Base-by-base conservation (phyloP, 1,140 invertebrate genomes). In the Frieseomelitta varia region DNA sequence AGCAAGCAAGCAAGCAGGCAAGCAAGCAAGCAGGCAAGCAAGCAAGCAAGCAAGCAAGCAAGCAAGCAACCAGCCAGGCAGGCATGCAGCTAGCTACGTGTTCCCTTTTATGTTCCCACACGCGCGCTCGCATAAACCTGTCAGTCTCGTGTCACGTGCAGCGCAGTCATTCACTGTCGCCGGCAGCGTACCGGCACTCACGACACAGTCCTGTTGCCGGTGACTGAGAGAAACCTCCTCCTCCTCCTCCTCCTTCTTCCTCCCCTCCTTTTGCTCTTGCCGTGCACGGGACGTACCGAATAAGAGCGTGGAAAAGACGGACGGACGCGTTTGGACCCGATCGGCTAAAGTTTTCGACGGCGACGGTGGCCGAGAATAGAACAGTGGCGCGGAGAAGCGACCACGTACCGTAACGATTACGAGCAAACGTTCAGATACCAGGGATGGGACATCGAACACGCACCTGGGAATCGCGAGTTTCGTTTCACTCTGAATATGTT, bases 31-130 rank as follows among this genome's bases (percentile, higher is more conserved):
- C 72, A 53, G 53, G 84, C 86, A 84, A 30, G 34, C 79, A 73
- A 17, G 56, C 79, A 73, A 47, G 84, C 86, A 84, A 30, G 34
- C 79, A 73, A 17, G 56, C 79, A 73, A 17, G 56, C 79, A 73
- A 47, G 84, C 86, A 83, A 30, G 34, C 79, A 73, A 17, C 39
- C 79, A 73, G 47, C 30, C 69, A 63, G 67, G 83, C 90, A 91
- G 87, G 91, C 91, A 92, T 89, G 86, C 88, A 90, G 85, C 90
- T 89, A 92, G 91, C 89, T 93, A 93, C 92, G 93, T 93, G 93
- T 92, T 94, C 92, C 93, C 94, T 95, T 95, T 94, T 94, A 94
- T 94, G 94, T 93, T 94, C 93, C 93, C 93, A 93, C 93, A 94
- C 93, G 92, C 91, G 92, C 91, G 91, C 90, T 92, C 92, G 92